Conservation (phyloP, 1,140 invertebrate species). For the Platorchestia sp. region DNA sequence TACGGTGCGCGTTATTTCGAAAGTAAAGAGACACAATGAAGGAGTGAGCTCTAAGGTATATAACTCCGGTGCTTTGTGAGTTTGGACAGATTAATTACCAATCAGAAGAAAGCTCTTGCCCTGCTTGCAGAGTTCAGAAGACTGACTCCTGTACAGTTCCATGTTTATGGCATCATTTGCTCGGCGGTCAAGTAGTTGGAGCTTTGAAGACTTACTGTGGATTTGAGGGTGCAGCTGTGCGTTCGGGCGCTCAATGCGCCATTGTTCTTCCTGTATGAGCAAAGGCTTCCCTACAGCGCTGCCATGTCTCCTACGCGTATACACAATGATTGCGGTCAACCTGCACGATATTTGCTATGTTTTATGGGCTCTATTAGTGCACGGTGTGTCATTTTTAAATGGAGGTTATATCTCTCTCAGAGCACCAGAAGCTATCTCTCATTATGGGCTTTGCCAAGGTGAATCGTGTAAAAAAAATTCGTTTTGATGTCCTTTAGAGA, state of each 20-base stretch:
- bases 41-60: not conserved
- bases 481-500: not conserved
- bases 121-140: no score
- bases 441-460: not conserved
- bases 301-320: not conserved
- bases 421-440: not conserved
- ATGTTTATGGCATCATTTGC: no score
- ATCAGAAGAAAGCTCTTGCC: not conserved
- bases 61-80: not conserved
- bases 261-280: not conserved
- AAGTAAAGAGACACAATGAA: not conserved
- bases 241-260: not conserved
- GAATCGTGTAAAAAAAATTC: not conserved
- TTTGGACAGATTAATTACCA: not conserved
- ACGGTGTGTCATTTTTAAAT: not conserved
- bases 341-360: not conserved
- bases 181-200: not conserved
- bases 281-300: not conserved
- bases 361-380: not conserved
- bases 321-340: not conserved
- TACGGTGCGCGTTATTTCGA: not conserved
- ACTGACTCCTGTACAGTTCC: no score
- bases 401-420: not conserved
- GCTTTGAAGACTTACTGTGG: not conserved
- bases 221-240: not conserved